Evolutionary conservation across 2,888 invertebrate genomes (phyloP).

Genomic region (Agrilus mali): DNA sequence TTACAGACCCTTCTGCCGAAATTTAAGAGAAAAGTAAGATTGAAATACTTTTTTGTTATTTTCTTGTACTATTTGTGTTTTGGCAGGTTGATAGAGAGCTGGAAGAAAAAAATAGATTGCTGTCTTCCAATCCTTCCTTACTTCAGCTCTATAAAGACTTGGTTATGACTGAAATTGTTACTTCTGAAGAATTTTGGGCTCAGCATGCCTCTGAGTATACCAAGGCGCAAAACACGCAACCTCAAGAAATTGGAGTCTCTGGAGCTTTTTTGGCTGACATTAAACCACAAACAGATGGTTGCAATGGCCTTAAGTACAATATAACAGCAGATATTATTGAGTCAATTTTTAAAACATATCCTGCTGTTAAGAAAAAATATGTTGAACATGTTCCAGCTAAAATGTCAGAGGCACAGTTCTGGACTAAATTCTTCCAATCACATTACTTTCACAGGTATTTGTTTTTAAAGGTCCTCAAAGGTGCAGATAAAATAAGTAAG

Average conservation of each 20-base stretch:
- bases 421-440: constrained; percentile 99
- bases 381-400: constrained; percentile 90
- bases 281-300: constrained; percentile 93
- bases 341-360: constrained; percentile 98
- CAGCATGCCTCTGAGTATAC: constrained; percentile 73
- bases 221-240: constrained; percentile 54
- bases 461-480: neutral
- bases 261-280: constrained; percentile 82
- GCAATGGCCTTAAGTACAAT: constrained; percentile 94
- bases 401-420: constrained; percentile 93
- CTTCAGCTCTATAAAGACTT: constrained; percentile 93
- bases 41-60: neutral
- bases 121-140: constrained; percentile 81
- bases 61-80: neutral
- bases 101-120: constrained; percentile 49
- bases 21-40: constrained; percentile 76
- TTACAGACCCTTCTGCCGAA: constrained; percentile 84
- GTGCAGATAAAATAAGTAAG: neutral
- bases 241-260: constrained; percentile 75
- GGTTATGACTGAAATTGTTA: constrained; percentile 90
- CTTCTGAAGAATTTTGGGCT: constrained; percentile 97
- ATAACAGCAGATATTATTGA: constrained; percentile 94
- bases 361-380: constrained; percentile 94
- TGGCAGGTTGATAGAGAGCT: constrained; percentile 31
- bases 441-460: constrained; percentile 90